Percentiles rank a stretch among this genome's conserved stretches.
These are phyloP conservation scores for Cynoglossus semilaevis DNA, from an alignment of 2,113 vertebrate species.

Conservation along the genomic window DNA sequence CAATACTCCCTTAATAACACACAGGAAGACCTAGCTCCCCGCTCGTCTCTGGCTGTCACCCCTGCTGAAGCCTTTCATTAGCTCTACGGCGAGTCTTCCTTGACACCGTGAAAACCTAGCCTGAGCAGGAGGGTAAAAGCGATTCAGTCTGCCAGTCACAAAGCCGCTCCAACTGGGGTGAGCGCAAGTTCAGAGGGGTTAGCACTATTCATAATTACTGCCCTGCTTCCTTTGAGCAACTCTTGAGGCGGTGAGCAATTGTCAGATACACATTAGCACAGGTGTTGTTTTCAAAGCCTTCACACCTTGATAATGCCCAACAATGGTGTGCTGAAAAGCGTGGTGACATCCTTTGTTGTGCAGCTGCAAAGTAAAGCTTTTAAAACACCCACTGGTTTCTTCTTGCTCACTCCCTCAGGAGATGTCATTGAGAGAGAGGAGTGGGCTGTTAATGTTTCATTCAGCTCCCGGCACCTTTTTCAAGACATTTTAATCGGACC, in stretches of 20 bases:
- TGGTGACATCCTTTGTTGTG: conserved; percentile 72
- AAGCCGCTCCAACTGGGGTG: conserved; percentile 53
- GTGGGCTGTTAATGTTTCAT: conserved; percentile 55
- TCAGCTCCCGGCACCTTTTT: conserved; percentile 53
- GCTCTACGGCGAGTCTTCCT: conserved; percentile 30
- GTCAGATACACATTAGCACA: conserved; percentile 67
- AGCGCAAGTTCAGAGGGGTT: conserved; percentile 51
- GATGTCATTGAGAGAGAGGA: conserved; percentile 46
- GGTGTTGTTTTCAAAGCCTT: conserved; percentile 78
- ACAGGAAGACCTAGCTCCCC: conserved; percentile 31
- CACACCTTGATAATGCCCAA: conserved; percentile 75
- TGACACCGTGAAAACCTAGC: conserved; percentile 46
- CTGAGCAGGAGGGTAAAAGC: conserved; percentile 20
- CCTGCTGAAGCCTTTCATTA: conserved; percentile 40
- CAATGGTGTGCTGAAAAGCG: conserved; percentile 72
- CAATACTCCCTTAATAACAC: not conserved
- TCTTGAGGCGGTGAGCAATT: conserved; percentile 62
- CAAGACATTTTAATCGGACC: conserved; percentile 38
- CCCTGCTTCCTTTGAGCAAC: conserved; percentile 68
- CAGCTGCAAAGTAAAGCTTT: conserved; percentile 70
- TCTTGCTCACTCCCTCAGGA: conserved; percentile 57
- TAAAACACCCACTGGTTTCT: conserved; percentile 59
- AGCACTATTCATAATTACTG: conserved; percentile 60
- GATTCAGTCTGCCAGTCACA: conserved; percentile 55
- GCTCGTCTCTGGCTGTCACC: conserved; percentile 19